Evolutionary conservation across 1,140 invertebrate genomes (phyloP).

Genomic region (Batillaria attramentaria): DNA sequence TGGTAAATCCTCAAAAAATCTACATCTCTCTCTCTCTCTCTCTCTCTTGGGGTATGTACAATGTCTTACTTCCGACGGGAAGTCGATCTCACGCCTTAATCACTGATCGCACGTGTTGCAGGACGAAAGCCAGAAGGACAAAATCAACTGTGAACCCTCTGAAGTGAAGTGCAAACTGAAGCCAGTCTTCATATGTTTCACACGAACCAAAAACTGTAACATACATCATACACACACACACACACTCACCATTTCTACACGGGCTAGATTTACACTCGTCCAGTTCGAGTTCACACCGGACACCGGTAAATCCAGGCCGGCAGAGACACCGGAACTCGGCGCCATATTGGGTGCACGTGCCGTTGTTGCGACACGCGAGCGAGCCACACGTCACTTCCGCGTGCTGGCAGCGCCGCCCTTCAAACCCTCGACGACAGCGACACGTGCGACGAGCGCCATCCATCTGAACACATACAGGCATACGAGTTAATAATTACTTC

Average conservation of each 20-base stretch:
- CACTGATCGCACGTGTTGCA: too few relatives aligned
- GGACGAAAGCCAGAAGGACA: too few relatives aligned
- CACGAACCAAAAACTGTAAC: not conserved
- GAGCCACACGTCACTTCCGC: conserved; percentile 84
- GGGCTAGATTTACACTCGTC: conserved; percentile 55
- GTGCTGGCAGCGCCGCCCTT: conserved; percentile 63
- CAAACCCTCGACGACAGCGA: conserved; percentile 49
- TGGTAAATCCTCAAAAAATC: too few relatives aligned
- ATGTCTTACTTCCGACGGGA: too few relatives aligned
- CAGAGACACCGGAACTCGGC: conserved; percentile 79
- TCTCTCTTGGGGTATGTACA: too few relatives aligned
- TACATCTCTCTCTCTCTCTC: too few relatives aligned
- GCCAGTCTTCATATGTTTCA: too few relatives aligned
- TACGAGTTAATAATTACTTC: too few relatives aligned
- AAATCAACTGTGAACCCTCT: too few relatives aligned
- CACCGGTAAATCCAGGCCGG: conserved; percentile 75
- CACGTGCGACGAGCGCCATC: conserved; percentile 75
- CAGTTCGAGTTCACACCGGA: conserved; percentile 46
- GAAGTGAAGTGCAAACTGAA: too few relatives aligned
- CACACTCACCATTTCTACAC: conserved; percentile 57
- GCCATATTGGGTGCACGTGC: conserved; percentile 79
- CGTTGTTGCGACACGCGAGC: conserved; percentile 86
- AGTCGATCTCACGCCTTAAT: too few relatives aligned
- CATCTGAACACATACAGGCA: conserved; percentile 73
- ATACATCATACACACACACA: not conserved